A percentile compares a stretch with the other conserved stretches of the same genome.
These are phyloP conservation scores for Synanthedon vespiformis DNA, from an alignment of 2,888 invertebrate genomes.

Conservation along the genomic window DNA sequence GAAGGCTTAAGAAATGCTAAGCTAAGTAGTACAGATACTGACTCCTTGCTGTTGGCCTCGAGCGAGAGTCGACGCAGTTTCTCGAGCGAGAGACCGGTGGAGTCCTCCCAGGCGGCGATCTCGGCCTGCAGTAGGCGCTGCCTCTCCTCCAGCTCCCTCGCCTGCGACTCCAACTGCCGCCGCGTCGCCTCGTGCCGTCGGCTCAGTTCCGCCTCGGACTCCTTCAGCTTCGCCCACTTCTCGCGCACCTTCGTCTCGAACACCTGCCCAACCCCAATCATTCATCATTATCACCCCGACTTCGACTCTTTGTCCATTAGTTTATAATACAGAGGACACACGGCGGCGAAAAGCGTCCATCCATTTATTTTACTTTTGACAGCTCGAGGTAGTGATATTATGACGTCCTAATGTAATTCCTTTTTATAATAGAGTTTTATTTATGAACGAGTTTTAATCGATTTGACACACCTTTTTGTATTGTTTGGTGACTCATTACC, in stretches of 20 bases:
- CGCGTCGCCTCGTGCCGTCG: slow-evolving; percentile 86
- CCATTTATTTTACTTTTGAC: no score
- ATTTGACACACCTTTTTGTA: no score
- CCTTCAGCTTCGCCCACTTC: slow-evolving; percentile 95
- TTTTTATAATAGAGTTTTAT: no score
- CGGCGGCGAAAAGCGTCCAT: no score
- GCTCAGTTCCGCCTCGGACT: slow-evolving; percentile 93
- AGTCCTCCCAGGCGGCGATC: slow-evolving; percentile 89
- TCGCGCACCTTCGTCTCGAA: slow-evolving; percentile 98
- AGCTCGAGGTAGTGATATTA: no score
- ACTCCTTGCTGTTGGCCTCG: slow-evolving; percentile 92
- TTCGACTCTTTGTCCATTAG: no score
- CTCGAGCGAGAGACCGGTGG: slow-evolving; percentile 89
- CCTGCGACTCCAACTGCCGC: slow-evolving; percentile 86
- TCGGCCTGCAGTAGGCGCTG: slow-evolving; percentile 87
- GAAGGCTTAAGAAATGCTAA: no score
- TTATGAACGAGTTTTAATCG: no score
- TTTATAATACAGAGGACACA: no score
- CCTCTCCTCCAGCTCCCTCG: slow-evolving; percentile 92
- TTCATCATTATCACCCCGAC: no score
- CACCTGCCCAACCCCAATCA: slow-evolving; percentile 59
- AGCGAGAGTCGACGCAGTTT: slow-evolving; percentile 88
- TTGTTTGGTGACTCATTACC: no score
- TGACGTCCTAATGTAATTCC: no score
- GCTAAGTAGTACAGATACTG: slow-evolving; percentile 37